Evolutionary conservation across 2,113 vertebrate genomes (phyloP), one percentile per base, ranked within the genome.

Genomic region (Halichoeres trimaculatus): DNA sequence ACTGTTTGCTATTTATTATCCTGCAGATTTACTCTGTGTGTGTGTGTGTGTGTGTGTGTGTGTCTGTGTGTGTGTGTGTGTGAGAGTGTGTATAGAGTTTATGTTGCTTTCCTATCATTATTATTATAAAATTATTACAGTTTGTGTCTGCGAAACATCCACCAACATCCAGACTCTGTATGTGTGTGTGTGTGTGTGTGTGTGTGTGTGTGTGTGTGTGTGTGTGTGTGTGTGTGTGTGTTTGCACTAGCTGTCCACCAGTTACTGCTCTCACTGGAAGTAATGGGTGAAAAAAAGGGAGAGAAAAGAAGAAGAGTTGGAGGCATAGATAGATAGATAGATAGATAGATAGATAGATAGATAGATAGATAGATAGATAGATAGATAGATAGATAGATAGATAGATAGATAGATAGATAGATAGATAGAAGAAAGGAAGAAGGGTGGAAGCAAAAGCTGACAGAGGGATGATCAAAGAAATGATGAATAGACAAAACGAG

Each of bases 231-330:
- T 43, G 57, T 50, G 69, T 24, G 68, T 56, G 81, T 61, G 51
- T 11, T 58, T 0, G 41, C 12, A 83, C 73, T 80, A 76, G 83
- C 80, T 83, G 80, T 80, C 75, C 67, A 85, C 70, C 83, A 75
- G 80, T 80, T 64, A 72, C 23, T 65, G 47, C 8, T 51, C 43
- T 40, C 57, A 54, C 8, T 58, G 75, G 62, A 89, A 87, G 88
- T 36, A 23, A 36, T 1, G 24, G 59, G 26, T n/a, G 22, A 1
- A 11, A 30, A 30, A 30, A 30, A 30, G 3, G 30, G 30, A 30
- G 30, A 6, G 30, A 30, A 30, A 30, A 6, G 30, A 6, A 30
- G 3, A 30, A 30, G 6, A 30, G 6, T 30, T 30, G 3, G 3
- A 30, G 30, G 30, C 30, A 30, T 4, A 30, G 30, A 30, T 30